Evolutionary conservation across 2,797 vertebrate genomes (phyloP).

Genomic region (Pseudochirops corinnae): DNA sequence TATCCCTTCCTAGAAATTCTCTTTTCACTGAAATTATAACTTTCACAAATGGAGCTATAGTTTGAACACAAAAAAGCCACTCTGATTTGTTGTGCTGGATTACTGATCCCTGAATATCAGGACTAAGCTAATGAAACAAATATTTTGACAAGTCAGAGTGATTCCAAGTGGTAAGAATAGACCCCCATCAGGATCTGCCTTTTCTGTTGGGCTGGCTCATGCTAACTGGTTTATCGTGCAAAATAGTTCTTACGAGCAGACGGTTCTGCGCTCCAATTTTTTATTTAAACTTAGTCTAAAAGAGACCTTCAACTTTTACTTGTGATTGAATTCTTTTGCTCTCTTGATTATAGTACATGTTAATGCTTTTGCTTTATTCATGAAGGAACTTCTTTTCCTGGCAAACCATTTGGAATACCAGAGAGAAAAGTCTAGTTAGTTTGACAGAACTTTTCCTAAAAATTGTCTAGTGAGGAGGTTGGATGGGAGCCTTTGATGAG

Average conservation of each 20-base stretch:
- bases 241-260: slow-evolving; percentile 19
- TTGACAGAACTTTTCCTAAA: background rate
- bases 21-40: slow-evolving; percentile 53
- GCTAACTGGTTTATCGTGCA: slow-evolving; percentile 27
- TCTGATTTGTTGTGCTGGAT: slow-evolving; percentile 37
- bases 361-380: background rate
- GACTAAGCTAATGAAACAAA: slow-evolving; percentile 47
- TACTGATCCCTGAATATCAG: slow-evolving; percentile 3
- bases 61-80: slow-evolving; percentile 30
- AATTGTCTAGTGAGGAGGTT: background rate
- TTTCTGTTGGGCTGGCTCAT: background rate
- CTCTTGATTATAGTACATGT: background rate
- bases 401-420: background rate
- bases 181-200: slow-evolving; percentile 16
- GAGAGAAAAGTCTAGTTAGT: background rate
- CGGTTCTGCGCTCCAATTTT: background rate
- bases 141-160: slow-evolving; percentile 58
- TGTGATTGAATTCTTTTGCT: background rate
- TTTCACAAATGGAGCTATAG: slow-evolving; percentile 41
- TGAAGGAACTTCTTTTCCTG: background rate
- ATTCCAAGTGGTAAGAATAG: slow-evolving; percentile 43
- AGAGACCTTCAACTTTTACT: background rate
- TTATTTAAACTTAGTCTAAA: background rate
- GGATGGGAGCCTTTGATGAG: background rate
- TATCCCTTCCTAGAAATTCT: slow-evolving; percentile 57